Evolutionary conservation across 2,888 invertebrate genomes (phyloP), one percentile per base, ranked within the genome.

Genomic region (Agrenia bidenticulata): DNA sequence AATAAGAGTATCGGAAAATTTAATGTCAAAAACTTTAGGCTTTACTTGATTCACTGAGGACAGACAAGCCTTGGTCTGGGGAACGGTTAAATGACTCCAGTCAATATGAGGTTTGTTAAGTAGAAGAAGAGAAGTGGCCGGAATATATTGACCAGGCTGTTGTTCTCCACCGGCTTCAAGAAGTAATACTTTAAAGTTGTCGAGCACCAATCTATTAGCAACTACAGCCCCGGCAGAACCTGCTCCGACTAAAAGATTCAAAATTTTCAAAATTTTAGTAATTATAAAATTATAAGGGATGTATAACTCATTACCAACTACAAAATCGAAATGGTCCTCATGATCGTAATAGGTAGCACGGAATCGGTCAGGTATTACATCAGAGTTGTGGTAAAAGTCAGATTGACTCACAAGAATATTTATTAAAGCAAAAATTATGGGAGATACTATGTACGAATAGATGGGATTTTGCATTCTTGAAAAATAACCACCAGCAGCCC

Each of bases 31-130:
- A n/a, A n/a, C n/a, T n/a, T n/a, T n/a, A n/a, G n/a, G n/a, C n/a
- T 49, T 45, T 63, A 72, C 73, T 57, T 69, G 64, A 42, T 73
- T 59, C 37, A 60, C 61, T 23, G 64, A 54, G 2, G 64, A 63
- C 13, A 66, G 42, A 42, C 73, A 70, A 45, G 70, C 65, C 37
- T 51, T 64, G 19, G 51, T 66, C 54, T 73, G 73, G 37, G 54
- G 65, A 27, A 65, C 66, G 13, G 72, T 72, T 21, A 66, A 24
- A 55, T 68, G 64, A 17, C 57, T 55, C 72, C 72, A 72, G 55
- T 72, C 72, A 37, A 69, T 17, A 51, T 65, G 42, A 26, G 71
- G 71, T 51, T 63, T 62, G 45, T 69, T 67, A 5, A 69, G 49
- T 15, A 72, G 15, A 15, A 69, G 41, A 2, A 72, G 50, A n/a